phyloP scores from a whole-genome alignment of 2,113 vertebrate species.

The Hippocampus barbouri region DNA sequence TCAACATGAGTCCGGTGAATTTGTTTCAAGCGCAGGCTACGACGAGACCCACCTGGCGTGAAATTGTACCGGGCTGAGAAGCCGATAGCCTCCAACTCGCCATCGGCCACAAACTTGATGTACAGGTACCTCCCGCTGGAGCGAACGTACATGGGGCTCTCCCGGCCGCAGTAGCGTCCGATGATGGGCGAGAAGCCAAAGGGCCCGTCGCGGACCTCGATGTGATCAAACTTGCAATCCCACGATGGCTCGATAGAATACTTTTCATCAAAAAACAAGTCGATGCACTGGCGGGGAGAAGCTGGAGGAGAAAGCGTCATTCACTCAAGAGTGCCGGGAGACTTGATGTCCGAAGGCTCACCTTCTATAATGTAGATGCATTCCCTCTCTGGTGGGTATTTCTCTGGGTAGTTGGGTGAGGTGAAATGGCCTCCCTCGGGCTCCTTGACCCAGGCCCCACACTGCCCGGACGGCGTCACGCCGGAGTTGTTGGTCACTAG shows the following conservation, averaged over 20 bases:
- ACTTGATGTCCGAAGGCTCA: constrained; percentile 44
- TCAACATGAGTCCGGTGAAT: too few relatives aligned
- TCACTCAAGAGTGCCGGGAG: neutral
- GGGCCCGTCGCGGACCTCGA: constrained; percentile 95
- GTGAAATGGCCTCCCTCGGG: constrained; percentile 89
- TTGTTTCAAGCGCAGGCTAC: too few relatives aligned
- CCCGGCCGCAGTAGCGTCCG: constrained; percentile 93
- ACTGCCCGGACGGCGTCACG: constrained; percentile 86
- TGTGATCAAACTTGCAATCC: constrained; percentile 98
- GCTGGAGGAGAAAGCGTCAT: constrained; percentile 18
- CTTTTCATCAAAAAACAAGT: constrained; percentile 91
- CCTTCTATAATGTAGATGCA: constrained; percentile 98
- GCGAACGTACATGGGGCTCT: constrained; percentile 88
- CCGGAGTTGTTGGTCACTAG: constrained; percentile 87
- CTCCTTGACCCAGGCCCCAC: constrained; percentile 92
- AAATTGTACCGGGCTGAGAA: constrained; percentile 93
- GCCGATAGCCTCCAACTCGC: constrained; percentile 91
- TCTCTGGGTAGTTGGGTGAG: constrained; percentile 95
- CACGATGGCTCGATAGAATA: constrained; percentile 97
- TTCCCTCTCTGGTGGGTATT: constrained; percentile 92
- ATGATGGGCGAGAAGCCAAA: constrained; percentile 96
- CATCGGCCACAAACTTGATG: constrained; percentile 97
- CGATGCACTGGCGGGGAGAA: constrained; percentile 91
- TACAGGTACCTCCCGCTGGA: constrained; percentile 94
- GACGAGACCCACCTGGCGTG: constrained; percentile 82